Base-by-base conservation (phyloP, 2,888 invertebrate species). In the Sesamia inferens region DNA sequence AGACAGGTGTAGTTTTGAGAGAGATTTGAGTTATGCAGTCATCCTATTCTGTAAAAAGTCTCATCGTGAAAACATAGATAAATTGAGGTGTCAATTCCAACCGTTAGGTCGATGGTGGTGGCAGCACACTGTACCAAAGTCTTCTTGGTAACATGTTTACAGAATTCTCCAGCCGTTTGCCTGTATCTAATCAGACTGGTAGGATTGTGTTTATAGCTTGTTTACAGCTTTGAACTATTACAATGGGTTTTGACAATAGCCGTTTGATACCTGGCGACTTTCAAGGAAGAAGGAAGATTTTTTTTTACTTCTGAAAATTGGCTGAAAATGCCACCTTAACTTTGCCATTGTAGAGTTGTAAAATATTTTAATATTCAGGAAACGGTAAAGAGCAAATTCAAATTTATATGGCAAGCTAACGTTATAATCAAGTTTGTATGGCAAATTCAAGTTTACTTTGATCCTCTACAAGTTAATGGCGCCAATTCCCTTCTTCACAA, bases 271-370 rank as follows among this genome's bases (percentile, higher is more conserved):
- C 24, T n/a, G 5, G 19, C 0, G 16, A 57, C 47, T 55, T 58
- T 72, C 42, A 22, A 22, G 14, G 8, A 42, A 5, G 24, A 7
- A 39, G 39, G 5, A 0, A 67, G 5, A 24, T 19, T 10, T 8
- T 44, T 19, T 39, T 8, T 2, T 13, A 31, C 8, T 2, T 24
- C 11, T 10, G 11, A 31, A 75, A 63, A 39, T 19, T 63, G 13
- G 3, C 31, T 22, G 14, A 14, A 54, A 44, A 62, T 3, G 5
- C 44, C n/a, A 72, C 31, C 5, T 39, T 16, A 48, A 13, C n/a
- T 71, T 1, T 5, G 24, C n/a, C 24, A 74, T 44, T 63, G 24
- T 19, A 19, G 42, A 44, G 47, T 71, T 22, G 14, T 72, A 74
- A 44, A 74, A 51, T 51, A 51, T 44, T 31, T 57, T 19, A 14